Conservation (phyloP, 2,888 invertebrate species). For the Meteorus cinctellus region DNA sequence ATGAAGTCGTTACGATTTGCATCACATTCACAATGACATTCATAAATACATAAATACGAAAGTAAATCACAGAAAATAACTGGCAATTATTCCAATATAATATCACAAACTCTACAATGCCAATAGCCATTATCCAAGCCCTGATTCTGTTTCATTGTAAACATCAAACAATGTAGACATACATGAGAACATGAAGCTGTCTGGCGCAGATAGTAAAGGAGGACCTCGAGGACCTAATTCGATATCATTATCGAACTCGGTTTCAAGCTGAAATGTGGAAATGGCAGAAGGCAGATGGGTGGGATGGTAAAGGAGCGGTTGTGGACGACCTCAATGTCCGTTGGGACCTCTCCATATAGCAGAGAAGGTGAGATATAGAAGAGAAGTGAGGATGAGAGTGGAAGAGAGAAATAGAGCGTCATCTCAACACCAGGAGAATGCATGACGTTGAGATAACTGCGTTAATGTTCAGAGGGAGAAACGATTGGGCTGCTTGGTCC, state of each 20-base stretch:
- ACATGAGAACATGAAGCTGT: constrained; percentile 23
- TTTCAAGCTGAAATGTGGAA: constrained; percentile 10
- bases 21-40: too few relatives aligned
- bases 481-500: constrained; percentile 50
- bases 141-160: neutral
- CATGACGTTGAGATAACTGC: constrained; percentile 51
- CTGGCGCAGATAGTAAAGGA: constrained; percentile 25
- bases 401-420: neutral
- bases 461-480: constrained; percentile 45
- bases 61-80: neutral
- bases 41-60: neutral
- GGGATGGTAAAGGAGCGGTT: constrained; percentile 23
- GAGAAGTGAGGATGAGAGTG: neutral
- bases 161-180: too few relatives aligned
- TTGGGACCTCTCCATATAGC: neutral
- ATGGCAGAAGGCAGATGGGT: constrained; percentile 21
- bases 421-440: constrained; percentile 37
- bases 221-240: constrained; percentile 33
- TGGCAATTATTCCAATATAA: neutral
- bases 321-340: constrained; percentile 35
- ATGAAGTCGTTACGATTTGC: too few relatives aligned
- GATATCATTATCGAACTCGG: constrained; percentile 39
- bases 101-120: too few relatives aligned
- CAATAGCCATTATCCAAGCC: neutral
- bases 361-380: neutral